phyloP scores from a whole-genome alignment of 2,888 invertebrate genomes.

The Sinohyriopsis cumingii region DNA sequence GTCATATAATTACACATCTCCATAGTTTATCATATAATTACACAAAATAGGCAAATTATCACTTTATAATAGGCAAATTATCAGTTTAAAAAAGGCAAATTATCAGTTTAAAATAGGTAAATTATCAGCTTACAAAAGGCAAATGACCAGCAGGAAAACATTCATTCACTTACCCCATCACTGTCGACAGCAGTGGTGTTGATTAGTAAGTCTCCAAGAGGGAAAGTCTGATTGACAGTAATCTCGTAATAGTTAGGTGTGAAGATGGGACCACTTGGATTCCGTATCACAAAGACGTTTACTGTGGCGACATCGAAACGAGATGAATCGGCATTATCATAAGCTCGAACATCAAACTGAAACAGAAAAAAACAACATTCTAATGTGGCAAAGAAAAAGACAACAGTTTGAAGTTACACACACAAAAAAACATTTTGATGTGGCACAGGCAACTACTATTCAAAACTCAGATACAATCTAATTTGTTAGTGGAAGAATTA shows the following conservation, averaged over 20 bases:
- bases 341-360: conserved; percentile 55
- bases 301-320: conserved; percentile 54
- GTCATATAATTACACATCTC: too few species aligned
- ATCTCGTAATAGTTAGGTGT: conserved; percentile 36
- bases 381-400: background rate
- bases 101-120: too few species aligned
- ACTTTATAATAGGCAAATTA: too few species aligned
- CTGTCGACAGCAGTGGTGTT: conserved; percentile 52
- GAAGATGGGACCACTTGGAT: conserved; percentile 63
- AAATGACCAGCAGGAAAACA: conserved; percentile 3
- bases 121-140: too few species aligned
- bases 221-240: conserved; percentile 45
- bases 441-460: too few species aligned
- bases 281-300: conserved; percentile 54
- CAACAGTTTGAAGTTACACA: too few species aligned
- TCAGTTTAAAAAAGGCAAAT: too few species aligned
- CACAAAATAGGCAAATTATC: too few species aligned
- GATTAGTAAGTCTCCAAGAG: conserved; percentile 47
- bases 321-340: conserved; percentile 52
- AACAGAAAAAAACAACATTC: conserved; percentile 4
- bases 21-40: too few species aligned
- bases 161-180: conserved; percentile 40
- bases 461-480: too few species aligned
- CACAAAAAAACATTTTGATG: too few species aligned
- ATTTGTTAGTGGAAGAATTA: too few species aligned